A percentile compares a stretch with the other conserved stretches of the same genome.
phyloP scores from a whole-genome alignment of 2,113 vertebrate species.

The Hippocampus comes region DNA sequence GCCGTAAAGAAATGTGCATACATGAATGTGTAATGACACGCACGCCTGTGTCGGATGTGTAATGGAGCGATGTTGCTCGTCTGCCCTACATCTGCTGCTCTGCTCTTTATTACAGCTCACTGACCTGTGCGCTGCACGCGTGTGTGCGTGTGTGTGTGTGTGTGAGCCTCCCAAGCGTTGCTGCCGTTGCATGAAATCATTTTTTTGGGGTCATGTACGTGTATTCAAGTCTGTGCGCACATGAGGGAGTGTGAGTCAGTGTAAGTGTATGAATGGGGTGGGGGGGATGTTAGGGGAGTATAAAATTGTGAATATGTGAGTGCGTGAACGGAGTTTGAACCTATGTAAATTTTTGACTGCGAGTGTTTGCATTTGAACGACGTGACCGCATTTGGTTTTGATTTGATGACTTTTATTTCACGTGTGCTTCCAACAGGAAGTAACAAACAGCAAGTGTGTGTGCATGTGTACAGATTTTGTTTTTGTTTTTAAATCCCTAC shows the following conservation, averaged over 20 bases:
- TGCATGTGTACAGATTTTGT: neutral
- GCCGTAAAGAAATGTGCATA: slow-evolving; percentile 49
- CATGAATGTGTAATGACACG: slow-evolving; percentile 36
- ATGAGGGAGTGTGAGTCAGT: too few relatives aligned
- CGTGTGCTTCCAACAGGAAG: neutral
- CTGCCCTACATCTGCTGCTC: slow-evolving; percentile 10
- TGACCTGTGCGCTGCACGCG: slow-evolving; percentile 12
- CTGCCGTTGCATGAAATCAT: neutral
- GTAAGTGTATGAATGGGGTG: too few relatives aligned
- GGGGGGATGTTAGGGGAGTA: too few relatives aligned
- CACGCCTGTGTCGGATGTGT: slow-evolving; percentile 5
- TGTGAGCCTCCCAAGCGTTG: neutral
- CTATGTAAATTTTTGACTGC: too few relatives aligned
- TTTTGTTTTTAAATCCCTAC: neutral
- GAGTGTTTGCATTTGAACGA: neutral
- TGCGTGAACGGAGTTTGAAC: too few relatives aligned
- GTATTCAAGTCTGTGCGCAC: neutral
- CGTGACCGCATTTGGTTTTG: neutral
- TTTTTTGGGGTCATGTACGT: neutral
- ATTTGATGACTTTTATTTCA: neutral
- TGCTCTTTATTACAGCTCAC: neutral
- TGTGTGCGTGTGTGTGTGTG: slow-evolving; percentile 2
- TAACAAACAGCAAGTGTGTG: neutral
- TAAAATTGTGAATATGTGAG: too few relatives aligned
- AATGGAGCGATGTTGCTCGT: slow-evolving; percentile 13